A percentile compares a stretch with the other conserved stretches of the same genome.
phyloP scores from a whole-genome alignment of 2,113 vertebrate species.

The Nycticebus coucang region DNA sequence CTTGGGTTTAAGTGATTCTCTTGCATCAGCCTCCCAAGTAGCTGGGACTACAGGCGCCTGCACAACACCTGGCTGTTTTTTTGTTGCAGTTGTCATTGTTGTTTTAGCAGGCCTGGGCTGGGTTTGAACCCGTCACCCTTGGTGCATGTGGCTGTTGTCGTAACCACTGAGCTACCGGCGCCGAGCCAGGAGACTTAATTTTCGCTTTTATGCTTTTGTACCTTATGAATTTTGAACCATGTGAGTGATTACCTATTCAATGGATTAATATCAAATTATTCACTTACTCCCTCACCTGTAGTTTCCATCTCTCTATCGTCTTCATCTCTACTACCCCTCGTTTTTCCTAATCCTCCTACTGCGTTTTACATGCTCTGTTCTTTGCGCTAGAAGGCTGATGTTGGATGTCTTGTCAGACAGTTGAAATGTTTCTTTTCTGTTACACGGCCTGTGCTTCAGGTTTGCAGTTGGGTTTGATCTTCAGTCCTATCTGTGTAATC shows the following conservation, averaged over 20 bases:
- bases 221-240: slow-evolving; percentile 27
- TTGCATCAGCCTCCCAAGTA: no score
- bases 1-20: no score
- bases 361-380: not conserved
- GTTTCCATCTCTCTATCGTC: not conserved
- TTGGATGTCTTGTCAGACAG: not conserved
- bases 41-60: no score
- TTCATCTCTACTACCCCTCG: not conserved
- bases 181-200: not conserved
- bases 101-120: no score
- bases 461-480: not conserved
- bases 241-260: slow-evolving; percentile 28
- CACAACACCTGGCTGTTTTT: no score
- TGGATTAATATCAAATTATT: slow-evolving; percentile 11
- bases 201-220: not conserved
- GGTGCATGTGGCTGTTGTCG: no score
- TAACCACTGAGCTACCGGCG: no score
- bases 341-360: not conserved
- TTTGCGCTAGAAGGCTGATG: not conserved
- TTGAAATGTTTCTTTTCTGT: slow-evolving; percentile 38
- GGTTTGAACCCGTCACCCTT: no score
- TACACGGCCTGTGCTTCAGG: not conserved
- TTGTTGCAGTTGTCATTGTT: no score
- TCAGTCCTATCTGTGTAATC: not conserved
- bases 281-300: not conserved